Conservation (phyloP, 35 echinoderm and acorn worm genomes). For the Heliocidaris tuberculata region DNA sequence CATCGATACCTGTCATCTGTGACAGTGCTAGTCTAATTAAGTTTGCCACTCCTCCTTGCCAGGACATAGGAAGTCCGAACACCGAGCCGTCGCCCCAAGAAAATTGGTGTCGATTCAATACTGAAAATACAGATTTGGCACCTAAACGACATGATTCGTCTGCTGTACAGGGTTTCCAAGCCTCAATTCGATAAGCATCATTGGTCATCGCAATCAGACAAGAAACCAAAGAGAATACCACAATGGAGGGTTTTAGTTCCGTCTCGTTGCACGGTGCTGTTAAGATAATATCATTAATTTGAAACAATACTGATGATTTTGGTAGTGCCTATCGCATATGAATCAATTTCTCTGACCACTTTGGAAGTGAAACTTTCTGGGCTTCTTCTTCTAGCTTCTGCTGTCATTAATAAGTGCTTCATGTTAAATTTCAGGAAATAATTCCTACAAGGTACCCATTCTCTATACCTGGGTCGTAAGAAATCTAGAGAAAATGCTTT, state of each 20-base stretch:
- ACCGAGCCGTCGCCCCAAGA: neutral
- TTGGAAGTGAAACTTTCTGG: too few species aligned
- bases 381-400: too few species aligned
- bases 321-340: neutral
- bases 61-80: neutral
- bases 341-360: neutral
- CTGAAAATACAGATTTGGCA: neutral
- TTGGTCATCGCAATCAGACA: neutral
- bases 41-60: neutral
- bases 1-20: neutral
- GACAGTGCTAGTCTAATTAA: neutral
- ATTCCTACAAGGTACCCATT: too few species aligned
- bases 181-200: neutral
- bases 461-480: too few species aligned
- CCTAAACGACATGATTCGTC: neutral
- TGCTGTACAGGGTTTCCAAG: neutral
- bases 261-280: neutral
- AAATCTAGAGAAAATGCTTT: too few species aligned
- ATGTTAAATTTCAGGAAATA: too few species aligned
- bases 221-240: neutral
- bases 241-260: neutral
- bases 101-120: neutral
- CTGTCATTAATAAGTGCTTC: too few species aligned
- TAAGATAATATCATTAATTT: neutral
- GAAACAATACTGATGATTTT: neutral